Evolutionary conservation across 2,113 vertebrate genomes (phyloP).

Genomic region (Alethe diademata): DNA sequence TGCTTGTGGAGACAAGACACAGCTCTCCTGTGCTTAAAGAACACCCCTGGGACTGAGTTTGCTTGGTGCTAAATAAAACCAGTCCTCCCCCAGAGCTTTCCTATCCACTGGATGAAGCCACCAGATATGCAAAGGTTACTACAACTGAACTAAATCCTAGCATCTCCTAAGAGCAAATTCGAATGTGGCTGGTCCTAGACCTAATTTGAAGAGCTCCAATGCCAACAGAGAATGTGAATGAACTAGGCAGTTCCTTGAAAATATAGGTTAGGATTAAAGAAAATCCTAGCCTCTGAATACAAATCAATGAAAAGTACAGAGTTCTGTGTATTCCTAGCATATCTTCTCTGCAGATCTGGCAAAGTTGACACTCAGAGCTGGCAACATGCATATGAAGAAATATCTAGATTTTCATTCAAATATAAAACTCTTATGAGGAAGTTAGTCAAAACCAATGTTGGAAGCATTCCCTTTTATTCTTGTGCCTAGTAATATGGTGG

Average conservation of each 20-base stretch:
- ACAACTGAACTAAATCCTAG: neutral
- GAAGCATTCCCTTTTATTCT: neutral
- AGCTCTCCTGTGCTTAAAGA: neutral
- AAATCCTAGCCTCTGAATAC: neutral
- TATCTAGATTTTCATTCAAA: neutral
- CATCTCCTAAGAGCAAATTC: neutral
- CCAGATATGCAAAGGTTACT: neutral
- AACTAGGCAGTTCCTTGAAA: neutral
- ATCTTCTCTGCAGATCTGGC: neutral
- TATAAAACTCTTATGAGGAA: neutral
- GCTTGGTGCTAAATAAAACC: neutral
- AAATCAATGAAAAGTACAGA: neutral
- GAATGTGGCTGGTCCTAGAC: neutral
- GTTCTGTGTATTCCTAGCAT: neutral
- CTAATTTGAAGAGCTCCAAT: neutral
- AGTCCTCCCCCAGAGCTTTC: neutral
- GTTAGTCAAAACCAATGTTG: neutral
- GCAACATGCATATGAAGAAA: neutral
- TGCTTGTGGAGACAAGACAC: neutral
- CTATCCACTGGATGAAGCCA: neutral
- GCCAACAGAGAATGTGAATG: neutral
- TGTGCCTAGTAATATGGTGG: neutral
- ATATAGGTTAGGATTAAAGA: neutral
- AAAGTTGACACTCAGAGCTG: neutral
- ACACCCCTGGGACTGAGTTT: neutral